These are phyloP conservation scores for Falco naumanni DNA, from an alignment of 2,797 vertebrate species.

Conservation along the genomic window DNA sequence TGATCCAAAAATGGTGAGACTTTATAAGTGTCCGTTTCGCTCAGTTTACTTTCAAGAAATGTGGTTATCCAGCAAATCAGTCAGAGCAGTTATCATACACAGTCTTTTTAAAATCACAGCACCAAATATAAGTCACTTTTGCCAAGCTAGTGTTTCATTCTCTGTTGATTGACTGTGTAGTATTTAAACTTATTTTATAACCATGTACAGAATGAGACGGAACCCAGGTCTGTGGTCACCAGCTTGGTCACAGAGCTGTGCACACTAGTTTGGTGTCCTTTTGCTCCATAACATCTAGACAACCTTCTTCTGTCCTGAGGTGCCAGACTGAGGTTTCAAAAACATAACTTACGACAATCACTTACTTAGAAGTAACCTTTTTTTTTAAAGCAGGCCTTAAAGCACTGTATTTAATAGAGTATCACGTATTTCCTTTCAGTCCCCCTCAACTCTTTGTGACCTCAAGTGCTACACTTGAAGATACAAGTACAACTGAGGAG, in stretches of 20 bases:
- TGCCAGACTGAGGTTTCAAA: slow-evolving; percentile 52
- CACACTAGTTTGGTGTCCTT: neutral
- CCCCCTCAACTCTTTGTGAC: slow-evolving; percentile 48
- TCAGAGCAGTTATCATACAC: neutral
- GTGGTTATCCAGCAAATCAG: slow-evolving; percentile 26
- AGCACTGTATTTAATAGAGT: slow-evolving; percentile 51
- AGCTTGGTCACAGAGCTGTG: neutral
- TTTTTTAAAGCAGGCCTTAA: slow-evolving; percentile 58
- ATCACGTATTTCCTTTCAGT: slow-evolving; percentile 56
- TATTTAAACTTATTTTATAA: slow-evolving; percentile 51
- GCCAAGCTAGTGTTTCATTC: neutral
- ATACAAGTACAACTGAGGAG: slow-evolving; percentile 65
- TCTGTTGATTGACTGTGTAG: slow-evolving; percentile 13
- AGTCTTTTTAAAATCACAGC: neutral
- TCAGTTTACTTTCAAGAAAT: slow-evolving; percentile 29
- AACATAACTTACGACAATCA: neutral
- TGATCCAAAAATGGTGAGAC: neutral
- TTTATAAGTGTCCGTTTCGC: neutral
- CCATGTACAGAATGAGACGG: neutral
- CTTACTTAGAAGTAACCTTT: neutral
- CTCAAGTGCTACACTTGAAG: slow-evolving; percentile 56
- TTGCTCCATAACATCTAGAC: slow-evolving; percentile 20
- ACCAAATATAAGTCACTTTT: slow-evolving; percentile 5
- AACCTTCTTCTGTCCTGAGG: slow-evolving; percentile 32
- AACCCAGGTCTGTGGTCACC: neutral